These are phyloP conservation scores for Stenotaenia linearis DNA, from an alignment of 2,888 invertebrate genomes.

Conservation along the genomic window DNA sequence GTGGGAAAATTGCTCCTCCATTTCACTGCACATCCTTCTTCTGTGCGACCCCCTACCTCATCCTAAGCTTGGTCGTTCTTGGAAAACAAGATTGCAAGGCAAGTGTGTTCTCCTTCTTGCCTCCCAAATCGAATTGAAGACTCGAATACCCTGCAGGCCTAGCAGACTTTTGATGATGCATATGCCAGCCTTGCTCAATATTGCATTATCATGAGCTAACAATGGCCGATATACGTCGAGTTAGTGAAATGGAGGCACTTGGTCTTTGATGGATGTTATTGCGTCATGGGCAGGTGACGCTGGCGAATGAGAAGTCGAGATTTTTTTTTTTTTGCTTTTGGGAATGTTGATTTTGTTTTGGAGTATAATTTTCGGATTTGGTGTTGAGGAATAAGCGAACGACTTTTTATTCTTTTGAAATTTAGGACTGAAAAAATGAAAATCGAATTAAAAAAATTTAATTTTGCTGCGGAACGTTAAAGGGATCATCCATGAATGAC, in stretches of 20 bases:
- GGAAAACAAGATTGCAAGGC: conserved; percentile 26
- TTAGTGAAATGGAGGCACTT: not conserved
- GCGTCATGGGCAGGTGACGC: not conserved
- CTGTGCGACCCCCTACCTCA: not conserved
- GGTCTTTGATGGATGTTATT: not conserved
- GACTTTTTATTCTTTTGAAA: too few species aligned
- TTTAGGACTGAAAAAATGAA: too few species aligned
- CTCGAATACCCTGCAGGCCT: conserved; percentile 24
- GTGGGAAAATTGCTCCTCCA: conserved; percentile 26
- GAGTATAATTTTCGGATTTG: too few species aligned
- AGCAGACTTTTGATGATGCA: conserved; percentile 23
- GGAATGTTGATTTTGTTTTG: not conserved
- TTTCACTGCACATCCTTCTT: conserved; percentile 17
- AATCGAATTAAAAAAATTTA: too few species aligned
- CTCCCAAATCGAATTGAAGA: conserved; percentile 26
- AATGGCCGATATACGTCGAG: conserved; percentile 11
- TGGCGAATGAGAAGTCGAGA: not conserved
- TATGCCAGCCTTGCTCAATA: conserved; percentile 20
- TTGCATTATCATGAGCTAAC: conserved; percentile 24
- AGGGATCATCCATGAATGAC: too few species aligned
- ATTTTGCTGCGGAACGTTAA: too few species aligned
- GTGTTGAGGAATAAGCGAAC: too few species aligned
- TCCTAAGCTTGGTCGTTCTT: conserved; percentile 10
- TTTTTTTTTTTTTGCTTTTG: not conserved
- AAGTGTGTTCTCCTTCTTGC: conserved; percentile 19